Conservation (phyloP, 1,140 invertebrate genomes). For the Oscheius sp. region DNA sequence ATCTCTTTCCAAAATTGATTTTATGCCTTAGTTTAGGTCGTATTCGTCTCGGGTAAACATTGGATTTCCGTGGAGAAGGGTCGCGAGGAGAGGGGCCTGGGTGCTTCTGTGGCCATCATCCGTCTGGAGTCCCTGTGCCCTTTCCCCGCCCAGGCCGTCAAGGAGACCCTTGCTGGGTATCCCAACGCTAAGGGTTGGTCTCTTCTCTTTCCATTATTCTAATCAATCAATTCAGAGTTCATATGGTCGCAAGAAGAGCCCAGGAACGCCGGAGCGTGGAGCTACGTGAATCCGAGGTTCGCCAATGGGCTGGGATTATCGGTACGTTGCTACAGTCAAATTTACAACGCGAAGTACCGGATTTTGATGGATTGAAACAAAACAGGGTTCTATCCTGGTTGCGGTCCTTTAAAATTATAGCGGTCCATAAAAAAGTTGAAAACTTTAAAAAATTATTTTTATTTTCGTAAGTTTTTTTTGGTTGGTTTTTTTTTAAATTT, state of each 20-base stretch:
- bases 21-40: neutral
- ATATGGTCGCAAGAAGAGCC: constrained; percentile 98
- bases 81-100: constrained; percentile 66
- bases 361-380: no score
- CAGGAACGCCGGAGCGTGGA: constrained; percentile 94
- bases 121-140: constrained; percentile 84
- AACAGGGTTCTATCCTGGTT: no score
- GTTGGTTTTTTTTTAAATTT: no score
- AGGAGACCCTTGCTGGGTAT: constrained; percentile 75
- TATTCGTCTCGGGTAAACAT: constrained; percentile 89
- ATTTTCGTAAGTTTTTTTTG: no score
- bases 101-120: constrained; percentile 74
- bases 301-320: constrained; percentile 80
- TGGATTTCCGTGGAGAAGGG: constrained; percentile 81
- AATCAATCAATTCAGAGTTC: constrained; percentile 69
- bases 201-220: constrained; percentile 18
- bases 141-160: constrained; percentile 80
- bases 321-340: no score
- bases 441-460: no score
- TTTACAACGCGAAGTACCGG: no score
- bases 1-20: neutral
- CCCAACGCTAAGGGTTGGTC: constrained; percentile 74
- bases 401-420: no score
- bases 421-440: no score
- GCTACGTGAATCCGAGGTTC: constrained; percentile 82